Base-by-base conservation (phyloP, 2,113 vertebrate genomes). In the Tympanuchus pallidicinctus region DNA sequence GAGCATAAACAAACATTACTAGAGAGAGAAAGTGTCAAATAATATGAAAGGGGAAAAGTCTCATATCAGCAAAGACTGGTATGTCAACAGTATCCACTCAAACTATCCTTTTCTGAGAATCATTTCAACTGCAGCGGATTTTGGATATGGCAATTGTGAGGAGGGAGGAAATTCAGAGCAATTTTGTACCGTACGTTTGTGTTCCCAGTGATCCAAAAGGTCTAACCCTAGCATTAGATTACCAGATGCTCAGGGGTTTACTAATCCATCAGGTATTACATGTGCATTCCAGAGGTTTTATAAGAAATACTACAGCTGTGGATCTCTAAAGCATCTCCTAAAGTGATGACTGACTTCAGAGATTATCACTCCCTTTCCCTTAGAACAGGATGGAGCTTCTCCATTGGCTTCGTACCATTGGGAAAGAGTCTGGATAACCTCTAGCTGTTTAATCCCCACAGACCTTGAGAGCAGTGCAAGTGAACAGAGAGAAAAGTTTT, bases 221-320 rank as follows among this genome's bases (percentile, higher is more conserved):
- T 30, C 85, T 92, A 92, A 72, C 38, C 54, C n/a, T 57, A 76
- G 40, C 16, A 85, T 96, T 90, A 92, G 76, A 93, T 81, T 89
- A 85, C 83, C 91, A 95, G 78, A 90, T 94, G 69, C 61, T 59
- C 65, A 89, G 22, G 4, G 13, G 30, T 88, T 92, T 69, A 57
- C 34, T 88, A 91, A 94, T 92, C 88, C 27, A 0, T 50, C 67
- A 72, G 38, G 72, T 91, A 61, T 92, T 95, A 73, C 30, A 70
- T 79, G 34, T 94, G 69, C 92, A 97, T 93, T 94, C 89, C 89
- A 72, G 22, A 17, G 38, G 48, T 95, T 95, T 95, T 64, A 32
- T 80, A 93, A 93, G 83, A 96, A 94, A 54, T 60, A 19, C 48
- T 80, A 71, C 81, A 92, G 93, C 89, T 92, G 83, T 86, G 69